Percentiles rank a stretch among this genome's conserved stretches.
Evolutionary conservation across 2,113 vertebrate genomes (phyloP).

Genomic region (Cinclus cinclus): DNA sequence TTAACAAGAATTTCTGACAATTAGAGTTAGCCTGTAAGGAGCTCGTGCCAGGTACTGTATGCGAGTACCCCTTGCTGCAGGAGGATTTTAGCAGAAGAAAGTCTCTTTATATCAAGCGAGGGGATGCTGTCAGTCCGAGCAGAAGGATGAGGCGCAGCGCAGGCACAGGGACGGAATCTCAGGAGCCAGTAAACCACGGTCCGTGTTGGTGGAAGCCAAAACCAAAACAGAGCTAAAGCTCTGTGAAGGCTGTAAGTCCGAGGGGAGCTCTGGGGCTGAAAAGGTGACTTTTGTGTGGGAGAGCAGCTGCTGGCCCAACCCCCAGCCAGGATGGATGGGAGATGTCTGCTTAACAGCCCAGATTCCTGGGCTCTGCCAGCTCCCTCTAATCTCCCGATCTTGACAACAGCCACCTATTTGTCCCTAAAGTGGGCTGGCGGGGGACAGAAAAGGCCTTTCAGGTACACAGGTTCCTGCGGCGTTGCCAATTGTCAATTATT

Average conservation of each 20-base stretch:
- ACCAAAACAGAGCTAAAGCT: not conserved
- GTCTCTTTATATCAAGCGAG: not conserved
- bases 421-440: not conserved
- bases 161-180: not conserved
- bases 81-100: not conserved
- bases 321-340: not conserved
- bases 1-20: not conserved
- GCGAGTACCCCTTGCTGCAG: not conserved
- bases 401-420: not conserved
- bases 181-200: not conserved
- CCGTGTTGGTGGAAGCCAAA: not conserved
- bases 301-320: not conserved
- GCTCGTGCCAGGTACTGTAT: not conserved
- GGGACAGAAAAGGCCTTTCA: not conserved
- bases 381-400: not conserved
- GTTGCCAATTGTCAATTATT: not conserved
- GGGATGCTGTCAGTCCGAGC: not conserved
- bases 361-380: constrained; percentile 10
- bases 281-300: not conserved
- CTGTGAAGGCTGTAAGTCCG: not conserved
- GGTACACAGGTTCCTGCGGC: not conserved
- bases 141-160: not conserved
- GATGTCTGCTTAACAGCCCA: not conserved
- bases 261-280: not conserved
- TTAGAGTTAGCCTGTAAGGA: not conserved